A percentile compares a stretch with the other conserved stretches of the same genome.
Evolutionary conservation across 2,797 vertebrate genomes (phyloP).

Genomic region (Cuculus canorus): DNA sequence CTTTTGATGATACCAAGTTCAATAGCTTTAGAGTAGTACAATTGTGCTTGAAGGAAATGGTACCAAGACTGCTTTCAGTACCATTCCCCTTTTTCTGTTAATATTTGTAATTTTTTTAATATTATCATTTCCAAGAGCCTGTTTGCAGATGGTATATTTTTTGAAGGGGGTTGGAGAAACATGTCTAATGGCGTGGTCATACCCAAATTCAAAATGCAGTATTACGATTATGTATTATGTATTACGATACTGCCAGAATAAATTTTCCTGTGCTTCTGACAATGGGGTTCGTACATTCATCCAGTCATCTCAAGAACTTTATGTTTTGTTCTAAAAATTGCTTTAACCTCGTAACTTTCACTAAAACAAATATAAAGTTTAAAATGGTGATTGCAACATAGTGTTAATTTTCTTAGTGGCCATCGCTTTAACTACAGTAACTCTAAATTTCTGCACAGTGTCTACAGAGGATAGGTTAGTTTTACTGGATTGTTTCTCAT

Average conservation of each 20-base stretch:
- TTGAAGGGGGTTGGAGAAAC: neutral
- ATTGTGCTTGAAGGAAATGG: neutral
- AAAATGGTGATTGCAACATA: neutral
- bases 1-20: constrained; percentile 25
- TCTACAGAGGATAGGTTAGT: neutral
- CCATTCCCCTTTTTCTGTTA: neutral
- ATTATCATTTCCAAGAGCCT: neutral
- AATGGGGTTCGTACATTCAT: neutral
- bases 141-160: neutral
- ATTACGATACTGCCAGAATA: neutral
- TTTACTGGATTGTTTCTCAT: neutral
- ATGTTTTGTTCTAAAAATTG: neutral
- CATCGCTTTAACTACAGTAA: neutral
- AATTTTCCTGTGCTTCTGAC: neutral
- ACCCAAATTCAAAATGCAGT: neutral
- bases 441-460: neutral
- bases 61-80: neutral
- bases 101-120: neutral
- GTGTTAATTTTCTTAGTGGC: neutral
- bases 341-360: neutral
- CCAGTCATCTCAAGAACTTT: neutral
- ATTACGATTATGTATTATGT: too few relatives aligned
- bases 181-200: neutral
- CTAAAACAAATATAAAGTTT: neutral
- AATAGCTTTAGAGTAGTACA: constrained; percentile 6